A percentile compares a stretch with the other conserved stretches of the same genome.
Evolutionary conservation across 1,140 invertebrate genomes (phyloP).

Genomic region (Halyomorpha halys): DNA sequence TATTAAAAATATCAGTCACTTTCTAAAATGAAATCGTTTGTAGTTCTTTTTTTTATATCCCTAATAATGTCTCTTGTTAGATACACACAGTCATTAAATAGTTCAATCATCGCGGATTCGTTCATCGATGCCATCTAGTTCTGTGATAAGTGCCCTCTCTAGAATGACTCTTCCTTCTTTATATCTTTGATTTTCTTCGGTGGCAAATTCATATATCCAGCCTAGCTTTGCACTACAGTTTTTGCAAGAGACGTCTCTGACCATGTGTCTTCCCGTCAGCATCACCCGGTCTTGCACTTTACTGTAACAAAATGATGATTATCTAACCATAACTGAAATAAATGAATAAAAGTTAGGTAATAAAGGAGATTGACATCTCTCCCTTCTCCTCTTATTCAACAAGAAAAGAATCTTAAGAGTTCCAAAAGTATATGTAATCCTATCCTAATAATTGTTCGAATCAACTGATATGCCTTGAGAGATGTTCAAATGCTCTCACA

Average conservation of each 20-base stretch:
- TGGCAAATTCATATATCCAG: conserved; percentile 96
- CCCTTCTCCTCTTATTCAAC: no score
- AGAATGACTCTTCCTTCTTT: conserved; percentile 90
- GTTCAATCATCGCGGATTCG: conserved; percentile 36
- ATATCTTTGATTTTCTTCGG: conserved; percentile 92
- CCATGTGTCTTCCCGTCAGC: conserved; percentile 94
- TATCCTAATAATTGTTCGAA: no score
- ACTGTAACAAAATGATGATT: conserved; percentile 40
- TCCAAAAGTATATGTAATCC: no score
- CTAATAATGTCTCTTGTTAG: background rate
- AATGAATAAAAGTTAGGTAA: no score
- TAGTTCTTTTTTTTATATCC: no score
- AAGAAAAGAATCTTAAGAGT: no score
- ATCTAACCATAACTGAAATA: no score
- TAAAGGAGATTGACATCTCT: no score
- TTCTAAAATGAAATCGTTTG: no score
- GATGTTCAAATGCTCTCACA: no score
- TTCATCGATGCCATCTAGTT: conserved; percentile 79
- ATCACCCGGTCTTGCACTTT: conserved; percentile 89
- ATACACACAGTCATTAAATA: background rate
- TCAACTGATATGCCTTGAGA: no score
- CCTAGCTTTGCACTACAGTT: conserved; percentile 87
- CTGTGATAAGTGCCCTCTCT: conserved; percentile 79
- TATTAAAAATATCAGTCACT: no score
- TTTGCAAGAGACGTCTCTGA: conserved; percentile 93